Conservation (phyloP, 2,797 vertebrate species). For the Lacerta agilis region DNA sequence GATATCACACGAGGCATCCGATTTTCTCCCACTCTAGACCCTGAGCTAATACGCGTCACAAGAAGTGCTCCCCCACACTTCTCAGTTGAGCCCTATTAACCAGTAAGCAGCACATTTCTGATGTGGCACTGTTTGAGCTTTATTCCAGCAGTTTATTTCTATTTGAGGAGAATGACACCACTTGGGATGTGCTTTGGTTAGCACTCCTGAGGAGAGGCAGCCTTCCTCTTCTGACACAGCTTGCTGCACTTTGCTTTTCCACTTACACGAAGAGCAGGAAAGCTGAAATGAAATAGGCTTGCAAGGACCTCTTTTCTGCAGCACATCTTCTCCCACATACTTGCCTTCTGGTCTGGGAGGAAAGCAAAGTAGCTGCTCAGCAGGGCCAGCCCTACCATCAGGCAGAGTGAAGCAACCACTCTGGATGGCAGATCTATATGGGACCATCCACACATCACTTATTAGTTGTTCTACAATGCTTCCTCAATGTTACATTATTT, state of each 20-base stretch:
- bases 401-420: too few species aligned
- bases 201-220: background rate
- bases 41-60: background rate
- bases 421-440: too few species aligned
- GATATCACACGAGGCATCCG: background rate
- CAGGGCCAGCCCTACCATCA: too few species aligned
- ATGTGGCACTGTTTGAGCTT: background rate
- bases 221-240: background rate
- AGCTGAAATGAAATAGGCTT: background rate
- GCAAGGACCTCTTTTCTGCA: background rate
- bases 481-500: too few species aligned
- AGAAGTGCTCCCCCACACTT: background rate
- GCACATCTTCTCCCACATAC: background rate
- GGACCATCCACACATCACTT: too few species aligned
- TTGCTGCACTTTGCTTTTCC: background rate
- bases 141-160: background rate
- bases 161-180: background rate
- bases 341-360: background rate
- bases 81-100: too few species aligned
- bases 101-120: background rate
- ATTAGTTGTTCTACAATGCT: too few species aligned
- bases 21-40: background rate
- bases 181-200: background rate
- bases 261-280: too few species aligned
- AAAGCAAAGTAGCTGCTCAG: background rate